Conservation (phyloP, 2,797 vertebrate genomes). For the Melanogrammus aeglefinus region DNA sequence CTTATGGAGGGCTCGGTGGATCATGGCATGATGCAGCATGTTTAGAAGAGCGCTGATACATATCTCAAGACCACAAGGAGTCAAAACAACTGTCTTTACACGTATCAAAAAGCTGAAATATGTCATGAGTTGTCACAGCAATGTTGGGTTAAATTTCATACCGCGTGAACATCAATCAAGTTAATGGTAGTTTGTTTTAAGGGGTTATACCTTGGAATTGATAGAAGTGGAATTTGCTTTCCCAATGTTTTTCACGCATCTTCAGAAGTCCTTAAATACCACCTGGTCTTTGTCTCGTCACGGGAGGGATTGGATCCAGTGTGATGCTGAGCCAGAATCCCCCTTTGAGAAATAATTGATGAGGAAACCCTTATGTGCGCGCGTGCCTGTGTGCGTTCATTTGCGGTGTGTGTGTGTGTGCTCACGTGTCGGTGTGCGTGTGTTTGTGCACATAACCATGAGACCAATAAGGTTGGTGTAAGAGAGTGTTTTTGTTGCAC, state of each 20-base stretch:
- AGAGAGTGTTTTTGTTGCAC: constrained; percentile 12
- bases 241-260: constrained; percentile 17
- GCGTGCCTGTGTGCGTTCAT: constrained; percentile 12
- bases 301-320: constrained; percentile 45
- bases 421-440: no score
- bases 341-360: constrained; percentile 68
- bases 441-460: not conserved
- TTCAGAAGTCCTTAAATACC: constrained; percentile 39
- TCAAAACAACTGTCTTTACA: not conserved
- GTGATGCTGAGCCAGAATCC: constrained; percentile 46
- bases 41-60: not conserved
- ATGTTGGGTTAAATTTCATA: not conserved
- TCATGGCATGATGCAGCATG: not conserved
- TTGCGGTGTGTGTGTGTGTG: constrained; percentile 6
- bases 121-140: not conserved
- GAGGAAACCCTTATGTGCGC: constrained; percentile 33
- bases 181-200: not conserved
- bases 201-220: constrained; percentile 11
- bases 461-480: not conserved
- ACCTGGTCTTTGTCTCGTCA: constrained; percentile 31
- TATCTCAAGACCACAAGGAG: not conserved
- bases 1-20: not conserved
- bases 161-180: not conserved
- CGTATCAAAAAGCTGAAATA: not conserved
- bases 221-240: constrained; percentile 19